Base-by-base conservation (phyloP, 2,113 vertebrate genomes). In the Cavia porcellus region DNA sequence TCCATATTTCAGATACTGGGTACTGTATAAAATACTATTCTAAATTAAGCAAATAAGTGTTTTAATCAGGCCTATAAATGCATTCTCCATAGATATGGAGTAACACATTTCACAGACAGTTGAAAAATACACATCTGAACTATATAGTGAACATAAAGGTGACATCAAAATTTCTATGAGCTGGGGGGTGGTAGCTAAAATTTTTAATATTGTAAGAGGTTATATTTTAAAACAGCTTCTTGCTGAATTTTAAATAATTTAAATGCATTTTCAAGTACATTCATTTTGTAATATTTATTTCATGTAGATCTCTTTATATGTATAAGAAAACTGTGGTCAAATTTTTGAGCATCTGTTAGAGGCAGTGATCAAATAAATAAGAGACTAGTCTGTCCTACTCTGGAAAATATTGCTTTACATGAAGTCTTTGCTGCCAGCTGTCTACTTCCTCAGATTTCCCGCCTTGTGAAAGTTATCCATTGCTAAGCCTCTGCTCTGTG, bases 261-360 rank as follows among this genome's bases (percentile, higher is more conserved):
- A 62, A n/a, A 20, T 68, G 38, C 20, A 82, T 82, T 38, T 82
- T 47, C 24, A 80, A 50, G 52, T 50, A 19, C 17, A 52, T 35
- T 79, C 57, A 32, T 75, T 85, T 85, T 86, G 20, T 86, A 74
- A 72, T 97, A 96, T 96, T 96, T 97, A 92, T 96, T 96, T 96
- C 82, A 86, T 88, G 30, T 38, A 38, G 79, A 57, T 87, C 74
- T 84, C 38, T n/a, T 64, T 80, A 42, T 89, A n/a, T n/a, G 2
- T 89, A 0, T 72, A 83, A 52, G 57, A 89, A 62, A 95, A 35
- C 24, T 70, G 25, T 70, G n/a, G 45, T 14, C 74, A 47, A 86
- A 74, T 79, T 92, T 77, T 86, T 88, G n/a, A 96, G 87, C 93
- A 92, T 82, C 64, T 75, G 61, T 79, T 80, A 77, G 6, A 42